These are phyloP conservation scores for Mastomys natalensis DNA, from an alignment of 2,113 vertebrate genomes.

Conservation along the genomic window DNA sequence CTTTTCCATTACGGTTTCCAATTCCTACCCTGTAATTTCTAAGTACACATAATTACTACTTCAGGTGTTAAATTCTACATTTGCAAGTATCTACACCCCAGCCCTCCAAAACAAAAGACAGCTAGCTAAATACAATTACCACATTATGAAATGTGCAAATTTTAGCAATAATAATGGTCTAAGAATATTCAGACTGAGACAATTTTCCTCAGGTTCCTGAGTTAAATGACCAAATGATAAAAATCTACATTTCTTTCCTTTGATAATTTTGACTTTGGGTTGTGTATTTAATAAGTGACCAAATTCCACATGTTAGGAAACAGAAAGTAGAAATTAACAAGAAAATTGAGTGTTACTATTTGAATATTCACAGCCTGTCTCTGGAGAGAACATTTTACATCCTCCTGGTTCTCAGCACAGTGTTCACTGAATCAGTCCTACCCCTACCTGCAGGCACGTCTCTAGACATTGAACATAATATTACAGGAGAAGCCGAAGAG, in stretches of 20 bases:
- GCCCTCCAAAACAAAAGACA: slow-evolving; percentile 82
- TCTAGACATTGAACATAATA: not conserved
- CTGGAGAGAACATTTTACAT: not conserved
- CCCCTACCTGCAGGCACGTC: not conserved
- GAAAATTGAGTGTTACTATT: not conserved
- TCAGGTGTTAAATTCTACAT: slow-evolving; percentile 82
- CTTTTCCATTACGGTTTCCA: slow-evolving; percentile 78
- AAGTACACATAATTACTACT: slow-evolving; percentile 84
- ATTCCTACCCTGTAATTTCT: slow-evolving; percentile 83
- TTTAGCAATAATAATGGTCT: slow-evolving; percentile 77
- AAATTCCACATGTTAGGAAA: slow-evolving; percentile 50
- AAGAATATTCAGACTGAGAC: slow-evolving; percentile 69
- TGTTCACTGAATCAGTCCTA: not conserved
- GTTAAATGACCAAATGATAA: slow-evolving; percentile 45
- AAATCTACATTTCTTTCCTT: slow-evolving; percentile 61
- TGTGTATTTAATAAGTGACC: slow-evolving; percentile 37
- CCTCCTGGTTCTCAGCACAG: not conserved
- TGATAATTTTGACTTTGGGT: slow-evolving; percentile 41
- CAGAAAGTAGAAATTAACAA: slow-evolving; percentile 35
- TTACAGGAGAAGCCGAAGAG: not conserved
- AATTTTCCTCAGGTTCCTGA: slow-evolving; percentile 45
- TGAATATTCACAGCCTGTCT: not conserved
- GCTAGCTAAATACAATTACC: slow-evolving; percentile 82
- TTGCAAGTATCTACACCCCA: slow-evolving; percentile 77
- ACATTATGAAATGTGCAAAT: slow-evolving; percentile 79